Evolutionary conservation across 1,140 invertebrate genomes (phyloP), one percentile per base, ranked within the genome.

Genomic region (Lithobius niger): DNA sequence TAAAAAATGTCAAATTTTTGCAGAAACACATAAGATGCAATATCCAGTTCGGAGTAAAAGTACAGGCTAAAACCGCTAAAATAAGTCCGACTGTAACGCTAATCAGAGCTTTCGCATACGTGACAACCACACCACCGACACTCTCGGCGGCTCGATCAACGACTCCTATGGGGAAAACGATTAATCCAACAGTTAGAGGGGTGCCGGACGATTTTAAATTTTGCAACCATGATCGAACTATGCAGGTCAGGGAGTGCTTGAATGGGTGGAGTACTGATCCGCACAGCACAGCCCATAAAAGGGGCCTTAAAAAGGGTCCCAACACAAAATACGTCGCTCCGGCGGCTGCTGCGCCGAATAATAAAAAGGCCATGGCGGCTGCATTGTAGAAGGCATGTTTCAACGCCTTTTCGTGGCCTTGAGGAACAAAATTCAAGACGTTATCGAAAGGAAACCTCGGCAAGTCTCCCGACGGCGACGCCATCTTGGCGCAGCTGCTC

Each of bases 281-380:
- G 67, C 90, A 89, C 16, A 98, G 69, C 45, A 96, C 71, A 2
- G 93, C 92, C 93, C 93, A 98, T 56, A 96, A 77, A 27, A 97
- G 66, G 0, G 93, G 88, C 63, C 88, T 84, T 18, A 96, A 78
- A 71, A 97, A 97, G 0, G 91, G 88, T 65, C 88, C 83, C 3
- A 96, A 69, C 47, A 91, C 83, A 57, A 84, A 79, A 66, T 88
- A 93, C 16, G 94, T 76, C 2, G 87, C 85, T 63, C 81, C 84
- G 24, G 80, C 75, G 13, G 82, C 84, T 18, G 77, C 77, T 62
- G 77, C 78, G 59, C 79, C 78, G 42, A 83, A 65, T 28, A 77
- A 72, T 52, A 86, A 66, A 24, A 86, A 72, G 57, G 84, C 76
- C 40, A 86, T 67, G 13, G 86, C 86, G 26, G 88, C 74, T 1